Evolutionary conservation across 2,888 invertebrate genomes (phyloP).

Genomic region (Galeruca laticollis): DNA sequence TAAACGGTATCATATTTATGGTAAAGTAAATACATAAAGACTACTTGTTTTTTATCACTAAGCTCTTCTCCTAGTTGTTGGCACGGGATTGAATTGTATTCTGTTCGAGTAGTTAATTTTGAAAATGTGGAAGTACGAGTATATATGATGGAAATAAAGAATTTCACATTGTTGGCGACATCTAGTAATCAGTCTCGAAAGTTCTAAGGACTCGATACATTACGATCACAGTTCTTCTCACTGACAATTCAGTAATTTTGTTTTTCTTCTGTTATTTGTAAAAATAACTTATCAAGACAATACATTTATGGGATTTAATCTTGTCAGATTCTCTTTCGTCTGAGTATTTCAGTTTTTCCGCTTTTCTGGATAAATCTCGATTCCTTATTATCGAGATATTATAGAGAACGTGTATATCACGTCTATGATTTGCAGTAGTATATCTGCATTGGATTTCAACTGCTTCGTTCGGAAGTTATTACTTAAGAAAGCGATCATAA

Average conservation of each 20-base stretch:
- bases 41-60: no score
- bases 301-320: slow-evolving; percentile 23
- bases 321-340: slow-evolving; percentile 22
- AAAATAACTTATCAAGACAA: slow-evolving; percentile 16
- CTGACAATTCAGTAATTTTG: slow-evolving; percentile 3
- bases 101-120: no score
- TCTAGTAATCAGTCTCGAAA: not conserved
- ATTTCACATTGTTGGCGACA: no score
- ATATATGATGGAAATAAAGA: no score
- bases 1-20: no score
- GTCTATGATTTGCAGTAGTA: slow-evolving; percentile 33
- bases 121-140: no score
- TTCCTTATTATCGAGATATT: slow-evolving; percentile 42
- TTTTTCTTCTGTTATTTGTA: slow-evolving; percentile 13
- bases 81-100: no score
- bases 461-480: slow-evolving; percentile 33
- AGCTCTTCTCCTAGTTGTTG: no score
- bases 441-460: slow-evolving; percentile 38
- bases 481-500: slow-evolving; percentile 28
- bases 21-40: no score
- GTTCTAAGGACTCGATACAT: no score
- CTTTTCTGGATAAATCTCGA: slow-evolving; percentile 16
- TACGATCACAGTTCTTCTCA: not conserved
- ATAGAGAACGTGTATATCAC: slow-evolving; percentile 33
- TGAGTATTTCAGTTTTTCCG: slow-evolving; percentile 19